Base-by-base conservation (phyloP, 2,888 invertebrate genomes). In the Phrixothrix hirtus region DNA sequence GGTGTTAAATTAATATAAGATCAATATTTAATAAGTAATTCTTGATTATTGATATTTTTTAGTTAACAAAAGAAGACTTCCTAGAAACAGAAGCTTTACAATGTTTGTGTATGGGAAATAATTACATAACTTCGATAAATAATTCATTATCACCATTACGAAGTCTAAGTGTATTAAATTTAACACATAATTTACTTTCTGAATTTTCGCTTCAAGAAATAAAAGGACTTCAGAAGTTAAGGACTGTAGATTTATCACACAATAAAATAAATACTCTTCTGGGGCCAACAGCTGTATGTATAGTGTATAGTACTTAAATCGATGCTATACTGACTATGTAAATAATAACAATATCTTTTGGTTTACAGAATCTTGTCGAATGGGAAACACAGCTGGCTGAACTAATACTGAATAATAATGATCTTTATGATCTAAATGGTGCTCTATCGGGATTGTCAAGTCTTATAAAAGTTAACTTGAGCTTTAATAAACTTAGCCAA, bases 141-240 rank as follows among this genome's bases (percentile, higher is more conserved):
- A 85, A 85, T 39, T 89, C 91, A 0, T 71, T 92, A 30, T 78
- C 84, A 61, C 85, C 86, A 30, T 76, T 92, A 41, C 81, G 82
- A 62, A 83, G 84, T 6, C 74, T 92, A 13, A 80, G 81, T 57
- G 83, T 81, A 58, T 79, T 89, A 31, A 91, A 91, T 75, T 77
- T 92, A 53, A 88, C 89, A 0, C 84, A 86, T 69, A 92, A 92
- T 70, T 78, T 81, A 27, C 79, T 92, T 47, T 79, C 81, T 1
- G 88, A 89, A 66, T 92, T 92, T 75, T 89, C 89, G 0, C 81
- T 92, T 66, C 84, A 87, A 70, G 89, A 92, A 72, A 83, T 92
- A 34, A 84, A 85, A 48, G 90, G 90, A 0, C 74, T 92, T 50
- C 82, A 83, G 58, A 81, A 82, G 57, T 75, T 92, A n/a, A 82